Evolutionary conservation across 2,888 invertebrate genomes (phyloP).

Genomic region (Aromia moschata): DNA sequence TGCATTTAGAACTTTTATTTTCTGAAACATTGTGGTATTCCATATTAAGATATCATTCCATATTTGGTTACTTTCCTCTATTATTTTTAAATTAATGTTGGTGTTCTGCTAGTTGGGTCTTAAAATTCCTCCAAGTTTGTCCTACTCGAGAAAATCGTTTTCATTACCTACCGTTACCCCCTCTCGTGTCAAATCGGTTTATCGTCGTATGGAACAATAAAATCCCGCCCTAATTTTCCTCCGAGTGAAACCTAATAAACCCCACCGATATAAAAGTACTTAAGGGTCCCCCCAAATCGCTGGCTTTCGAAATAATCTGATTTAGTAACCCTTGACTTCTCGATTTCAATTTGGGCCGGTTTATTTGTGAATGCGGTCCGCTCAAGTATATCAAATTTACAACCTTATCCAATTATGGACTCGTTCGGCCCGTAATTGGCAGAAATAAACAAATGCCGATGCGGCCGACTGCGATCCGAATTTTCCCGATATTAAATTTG

Average conservation of each 20-base stretch:
- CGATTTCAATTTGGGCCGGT: conserved; percentile 24
- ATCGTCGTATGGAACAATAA: neutral
- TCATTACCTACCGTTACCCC: too few species aligned
- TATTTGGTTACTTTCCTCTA: too few species aligned
- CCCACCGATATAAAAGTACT: conserved; percentile 4
- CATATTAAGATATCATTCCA: too few species aligned
- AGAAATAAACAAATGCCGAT: conserved; percentile 11
- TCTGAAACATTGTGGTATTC: too few species aligned
- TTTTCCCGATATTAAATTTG: neutral
- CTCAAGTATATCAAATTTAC: conserved; percentile 26
- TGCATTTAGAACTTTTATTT: too few species aligned
- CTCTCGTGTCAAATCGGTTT: too few species aligned
- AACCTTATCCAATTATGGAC: conserved; percentile 24
- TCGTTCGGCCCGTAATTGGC: conserved; percentile 22
- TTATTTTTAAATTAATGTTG: too few species aligned
- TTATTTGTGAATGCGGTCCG: conserved; percentile 21
- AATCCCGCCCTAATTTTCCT: neutral
- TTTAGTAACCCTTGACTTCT: conserved; percentile 14
- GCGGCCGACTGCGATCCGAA: neutral
- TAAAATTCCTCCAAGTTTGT: too few species aligned
- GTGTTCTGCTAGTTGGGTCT: too few species aligned
- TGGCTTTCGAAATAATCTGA: conserved; percentile 13
- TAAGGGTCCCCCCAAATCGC: conserved; percentile 10
- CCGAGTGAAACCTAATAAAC: neutral
- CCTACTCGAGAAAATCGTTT: too few species aligned